These are phyloP conservation scores for Oscheius sp. DNA, from an alignment of 1,140 invertebrate species.

Conservation along the genomic window DNA sequence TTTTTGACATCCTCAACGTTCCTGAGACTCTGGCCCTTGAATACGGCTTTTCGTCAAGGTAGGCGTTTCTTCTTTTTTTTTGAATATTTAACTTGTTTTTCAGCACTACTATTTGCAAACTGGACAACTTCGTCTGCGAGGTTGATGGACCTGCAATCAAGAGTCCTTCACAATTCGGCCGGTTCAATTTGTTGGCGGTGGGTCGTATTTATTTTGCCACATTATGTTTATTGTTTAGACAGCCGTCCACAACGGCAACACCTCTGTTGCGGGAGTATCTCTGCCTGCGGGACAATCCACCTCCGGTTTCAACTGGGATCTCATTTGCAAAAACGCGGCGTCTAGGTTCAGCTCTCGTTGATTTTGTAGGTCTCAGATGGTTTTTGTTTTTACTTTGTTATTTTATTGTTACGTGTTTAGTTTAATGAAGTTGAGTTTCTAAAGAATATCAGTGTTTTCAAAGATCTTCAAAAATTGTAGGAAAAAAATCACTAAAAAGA, in stretches of 20 bases:
- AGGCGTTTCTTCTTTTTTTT: too few species aligned
- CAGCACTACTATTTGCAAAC: background rate
- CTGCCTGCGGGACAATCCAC: background rate
- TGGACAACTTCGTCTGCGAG: background rate
- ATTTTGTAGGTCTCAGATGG: background rate
- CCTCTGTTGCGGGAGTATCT: constrained; percentile 15
- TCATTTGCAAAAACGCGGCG: constrained; percentile 2
- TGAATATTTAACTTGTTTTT: background rate
- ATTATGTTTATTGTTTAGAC: too few species aligned
- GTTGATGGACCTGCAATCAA: constrained; percentile 7
- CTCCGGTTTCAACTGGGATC: constrained; percentile 8
- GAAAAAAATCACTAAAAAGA: too few species aligned
- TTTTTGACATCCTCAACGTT: background rate
- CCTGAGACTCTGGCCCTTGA: background rate
- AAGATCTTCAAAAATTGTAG: too few species aligned
- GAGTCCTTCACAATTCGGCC: constrained; percentile 3
- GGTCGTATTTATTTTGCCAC: too few species aligned
- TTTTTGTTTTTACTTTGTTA: background rate
- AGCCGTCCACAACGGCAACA: too few species aligned
- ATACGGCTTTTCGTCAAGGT: background rate
- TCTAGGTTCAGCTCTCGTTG: background rate
- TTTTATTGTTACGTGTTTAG: background rate
- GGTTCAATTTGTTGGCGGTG: background rate
- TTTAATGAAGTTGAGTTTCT: too few species aligned
- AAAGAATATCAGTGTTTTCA: too few species aligned